Evolutionary conservation across 1,140 invertebrate species (phyloP).

Genomic region (Camponotus floridanus): DNA sequence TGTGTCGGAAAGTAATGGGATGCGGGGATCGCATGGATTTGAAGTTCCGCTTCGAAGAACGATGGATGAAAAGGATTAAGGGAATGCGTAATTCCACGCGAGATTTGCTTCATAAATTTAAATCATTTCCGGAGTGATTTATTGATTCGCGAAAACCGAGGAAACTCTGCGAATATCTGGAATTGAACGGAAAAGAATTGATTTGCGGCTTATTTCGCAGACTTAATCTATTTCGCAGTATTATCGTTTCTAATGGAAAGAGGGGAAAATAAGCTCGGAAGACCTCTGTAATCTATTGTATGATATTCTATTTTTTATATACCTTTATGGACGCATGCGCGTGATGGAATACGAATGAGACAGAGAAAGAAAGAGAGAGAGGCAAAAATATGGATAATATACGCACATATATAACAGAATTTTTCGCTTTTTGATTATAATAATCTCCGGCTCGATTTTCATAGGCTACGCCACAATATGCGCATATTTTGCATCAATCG

Average conservation of each 20-base stretch:
- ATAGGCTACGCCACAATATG: conserved; percentile 36
- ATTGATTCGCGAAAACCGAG: not conserved
- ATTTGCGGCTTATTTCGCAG: conserved; percentile 14
- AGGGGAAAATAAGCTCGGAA: not conserved
- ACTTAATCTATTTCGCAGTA: not conserved
- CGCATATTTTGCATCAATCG: conserved; percentile 47
- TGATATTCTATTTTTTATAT: not conserved
- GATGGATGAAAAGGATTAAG: not conserved
- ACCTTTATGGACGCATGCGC: not conserved
- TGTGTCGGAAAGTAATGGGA: conserved; percentile 63
- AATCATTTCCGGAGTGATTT: conserved; percentile 23
- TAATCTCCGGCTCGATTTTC: conserved; percentile 36
- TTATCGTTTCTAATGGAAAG: not conserved
- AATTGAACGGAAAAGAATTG: conserved; percentile 16
- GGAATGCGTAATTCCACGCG: not conserved
- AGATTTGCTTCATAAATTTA: conserved; percentile 43
- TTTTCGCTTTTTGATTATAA: conserved; percentile 38
- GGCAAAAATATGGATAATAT: not conserved
- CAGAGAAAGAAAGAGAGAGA: too few species aligned
- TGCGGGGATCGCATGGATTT: conserved; percentile 4
- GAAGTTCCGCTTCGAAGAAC: conserved; percentile 3
- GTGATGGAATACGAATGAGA: conserved; percentile 1
- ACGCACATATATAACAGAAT: not conserved
- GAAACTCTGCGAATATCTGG: not conserved
- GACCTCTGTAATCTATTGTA: conserved; percentile 27